phyloP scores from a whole-genome alignment of 2,797 vertebrate species.

The Carapus acus region DNA sequence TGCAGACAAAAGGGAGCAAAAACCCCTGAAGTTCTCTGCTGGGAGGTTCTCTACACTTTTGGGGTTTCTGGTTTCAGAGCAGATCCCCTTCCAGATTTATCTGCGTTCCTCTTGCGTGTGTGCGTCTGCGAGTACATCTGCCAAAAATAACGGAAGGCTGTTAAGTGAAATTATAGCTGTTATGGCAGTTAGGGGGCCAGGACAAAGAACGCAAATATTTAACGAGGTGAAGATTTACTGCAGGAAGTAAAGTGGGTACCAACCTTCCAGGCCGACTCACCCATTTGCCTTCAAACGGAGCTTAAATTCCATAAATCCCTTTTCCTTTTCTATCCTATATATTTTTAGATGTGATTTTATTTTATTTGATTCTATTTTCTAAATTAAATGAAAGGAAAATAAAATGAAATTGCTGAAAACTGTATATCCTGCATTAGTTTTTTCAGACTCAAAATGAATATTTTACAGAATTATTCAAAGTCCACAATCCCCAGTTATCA shows the following conservation, averaged over 20 bases:
- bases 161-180: conserved; percentile 48
- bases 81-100: conserved; percentile 26
- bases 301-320: no score
- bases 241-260: not conserved
- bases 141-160: conserved; percentile 40
- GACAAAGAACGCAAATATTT: conserved; percentile 10
- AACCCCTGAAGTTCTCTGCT: conserved; percentile 15
- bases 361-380: no score
- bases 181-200: conserved; percentile 31
- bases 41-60: conserved; percentile 29
- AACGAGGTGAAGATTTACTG: conserved; percentile 4
- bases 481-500: no score
- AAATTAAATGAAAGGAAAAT: no score
- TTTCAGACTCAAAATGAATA: no score
- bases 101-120: conserved; percentile 26
- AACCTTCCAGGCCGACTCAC: not conserved
- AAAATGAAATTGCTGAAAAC: no score
- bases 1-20: conserved; percentile 30
- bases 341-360: no score
- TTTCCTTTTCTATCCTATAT: no score
- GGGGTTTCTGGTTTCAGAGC: conserved; percentile 38
- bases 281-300: no score
- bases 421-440: no score
- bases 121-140: conserved; percentile 25
- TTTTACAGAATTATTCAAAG: conserved; percentile 13